phyloP scores from a whole-genome alignment of 2,888 invertebrate genomes.

The Archaeoteleia sp. region DNA sequence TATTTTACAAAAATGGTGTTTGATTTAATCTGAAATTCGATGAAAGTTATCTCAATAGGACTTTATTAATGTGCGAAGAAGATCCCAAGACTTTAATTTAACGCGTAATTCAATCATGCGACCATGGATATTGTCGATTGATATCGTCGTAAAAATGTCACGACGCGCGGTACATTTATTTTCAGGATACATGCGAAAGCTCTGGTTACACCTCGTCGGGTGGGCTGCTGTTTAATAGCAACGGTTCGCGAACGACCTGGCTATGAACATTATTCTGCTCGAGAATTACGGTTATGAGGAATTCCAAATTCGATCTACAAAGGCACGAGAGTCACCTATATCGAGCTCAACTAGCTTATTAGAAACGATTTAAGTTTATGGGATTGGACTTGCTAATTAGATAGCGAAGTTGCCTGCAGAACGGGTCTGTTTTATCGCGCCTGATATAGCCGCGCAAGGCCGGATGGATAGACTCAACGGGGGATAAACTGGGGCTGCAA shows the following conservation, averaged over 20 bases:
- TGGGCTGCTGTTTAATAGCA: constrained; percentile 21
- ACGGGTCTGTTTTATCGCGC: constrained; percentile 22
- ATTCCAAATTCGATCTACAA: constrained; percentile 9
- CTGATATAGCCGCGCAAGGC: neutral
- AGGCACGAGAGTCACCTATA: neutral
- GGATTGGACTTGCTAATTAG: constrained; percentile 10
- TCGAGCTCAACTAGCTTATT: neutral
- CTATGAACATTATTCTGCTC: constrained; percentile 2
- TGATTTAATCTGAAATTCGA: too few species aligned
- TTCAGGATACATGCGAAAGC: constrained; percentile 1
- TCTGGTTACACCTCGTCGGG: constrained; percentile 1
- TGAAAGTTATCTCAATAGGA: neutral
- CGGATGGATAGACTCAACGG: neutral
- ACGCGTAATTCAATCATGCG: constrained; percentile 16
- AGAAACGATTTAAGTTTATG: constrained; percentile 11
- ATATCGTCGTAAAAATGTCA: constrained; percentile 28
- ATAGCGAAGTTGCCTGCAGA: constrained; percentile 16
- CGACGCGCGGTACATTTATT: constrained; percentile 10
- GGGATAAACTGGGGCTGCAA: constrained; percentile 3
- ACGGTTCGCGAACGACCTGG: neutral
- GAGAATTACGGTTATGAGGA: constrained; percentile 6
- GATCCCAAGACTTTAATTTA: constrained; percentile 17
- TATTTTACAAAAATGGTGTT: too few species aligned
- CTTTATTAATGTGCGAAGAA: neutral
- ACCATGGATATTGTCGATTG: constrained; percentile 12